Evolutionary conservation across 2,113 vertebrate species (phyloP).

Genomic region (Brachyistius frenatus): DNA sequence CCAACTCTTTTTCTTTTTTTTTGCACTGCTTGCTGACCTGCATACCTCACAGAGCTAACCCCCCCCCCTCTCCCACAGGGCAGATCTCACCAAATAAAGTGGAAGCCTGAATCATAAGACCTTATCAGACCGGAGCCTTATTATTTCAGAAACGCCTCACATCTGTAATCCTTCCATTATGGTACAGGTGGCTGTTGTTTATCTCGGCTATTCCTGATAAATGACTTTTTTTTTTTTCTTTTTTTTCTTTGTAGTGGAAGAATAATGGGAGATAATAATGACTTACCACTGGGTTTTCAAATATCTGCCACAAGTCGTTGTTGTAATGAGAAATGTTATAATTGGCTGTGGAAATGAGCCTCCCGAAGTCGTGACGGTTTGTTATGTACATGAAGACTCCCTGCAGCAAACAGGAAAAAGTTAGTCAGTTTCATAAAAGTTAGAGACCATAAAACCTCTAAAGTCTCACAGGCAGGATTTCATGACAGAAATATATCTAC

Average conservation of each 20-base stretch:
- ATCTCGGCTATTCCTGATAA: constrained; percentile 32
- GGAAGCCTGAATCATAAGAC: constrained; percentile 24
- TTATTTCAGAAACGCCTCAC: constrained; percentile 34
- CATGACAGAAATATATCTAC: constrained; percentile 4
- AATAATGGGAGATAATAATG: constrained; percentile 42
- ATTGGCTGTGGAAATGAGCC: constrained; percentile 95
- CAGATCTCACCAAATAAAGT: constrained; percentile 26
- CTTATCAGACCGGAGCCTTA: constrained; percentile 45
- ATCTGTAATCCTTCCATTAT: constrained; percentile 48
- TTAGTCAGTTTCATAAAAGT: constrained; percentile 58
- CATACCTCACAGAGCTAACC: constrained; percentile 64
- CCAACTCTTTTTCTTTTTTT: constrained; percentile 15
- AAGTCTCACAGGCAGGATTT: constrained; percentile 14
- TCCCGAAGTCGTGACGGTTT: constrained; percentile 96
- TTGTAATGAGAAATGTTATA: constrained; percentile 96
- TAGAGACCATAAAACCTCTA: not conserved
- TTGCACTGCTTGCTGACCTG: constrained; percentile 44
- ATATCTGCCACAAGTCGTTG: constrained; percentile 98
- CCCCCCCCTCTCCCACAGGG: constrained; percentile 20
- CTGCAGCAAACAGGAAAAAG: constrained; percentile 81
- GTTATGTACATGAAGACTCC: constrained; percentile 98
- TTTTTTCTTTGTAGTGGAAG: not conserved
- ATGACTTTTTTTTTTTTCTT: not conserved
- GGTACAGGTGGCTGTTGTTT: constrained; percentile 47
- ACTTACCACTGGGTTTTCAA: constrained; percentile 98